Evolutionary conservation across 2,888 invertebrate species (phyloP), one percentile per base, ranked within the genome.

Genomic region (Calameuta idolon): DNA sequence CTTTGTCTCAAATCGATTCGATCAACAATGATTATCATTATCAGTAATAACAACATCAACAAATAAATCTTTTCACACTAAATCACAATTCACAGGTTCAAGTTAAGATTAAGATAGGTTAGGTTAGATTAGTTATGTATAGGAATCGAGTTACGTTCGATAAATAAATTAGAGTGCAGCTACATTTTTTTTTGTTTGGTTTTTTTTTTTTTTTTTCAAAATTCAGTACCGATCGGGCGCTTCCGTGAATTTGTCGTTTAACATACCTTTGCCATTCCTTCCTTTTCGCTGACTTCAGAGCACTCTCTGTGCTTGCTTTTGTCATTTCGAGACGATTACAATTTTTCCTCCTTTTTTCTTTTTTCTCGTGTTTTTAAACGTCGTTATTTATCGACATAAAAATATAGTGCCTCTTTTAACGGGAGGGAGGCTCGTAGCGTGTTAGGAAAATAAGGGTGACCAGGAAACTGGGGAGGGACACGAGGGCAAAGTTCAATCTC

Each of bases 21-120:
- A 23, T 71, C 71, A 71, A 71, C 71, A 71, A 71, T 71, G 34
- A 71, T 71, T 71, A 71, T 71, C 31, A 33, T 71, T 71, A 71
- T 71, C 71, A 71, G 30, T 71, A 71, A 71, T 71, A 71, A 71
- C 71, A 71, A 71, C 71, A 34, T 71, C 71, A 71, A 71, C 71
- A 71, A 71, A 71, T 71, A 71, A 71, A 71, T 71, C 71, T 71
- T 71, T 71, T 34, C 31, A 31, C 31, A 15, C 34, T 71, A 71
- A 71, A 71, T 71, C 71, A 71, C 71, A 71, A 71, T 71, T 71
- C 71, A 71, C 55, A 55, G 55, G 55, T 55, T 55, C 55, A 55
- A 55, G 55, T 55, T 55, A 55, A 55, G 55, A 55, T 55, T 55
- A 55, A 55, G 55, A 23, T 55, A 55, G 55, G 55, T 55, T 23